phyloP scores from a whole-genome alignment of 2,888 invertebrate species.

The Mylabris sibirica region DNA sequence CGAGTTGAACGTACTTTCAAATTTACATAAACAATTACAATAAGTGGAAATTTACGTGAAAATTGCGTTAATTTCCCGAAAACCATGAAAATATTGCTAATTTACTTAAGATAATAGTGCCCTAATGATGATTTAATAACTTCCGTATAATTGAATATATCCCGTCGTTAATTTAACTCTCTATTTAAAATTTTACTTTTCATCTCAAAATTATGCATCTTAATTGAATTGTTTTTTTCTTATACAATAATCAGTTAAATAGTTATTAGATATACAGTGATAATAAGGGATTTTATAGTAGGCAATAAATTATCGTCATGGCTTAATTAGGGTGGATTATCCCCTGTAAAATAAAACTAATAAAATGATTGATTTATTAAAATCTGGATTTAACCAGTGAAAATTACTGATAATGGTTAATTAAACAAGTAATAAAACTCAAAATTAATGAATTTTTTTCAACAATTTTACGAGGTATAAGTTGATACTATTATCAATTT shows the following conservation, averaged over 20 bases:
- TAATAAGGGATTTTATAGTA: too few species aligned
- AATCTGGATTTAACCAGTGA: not conserved
- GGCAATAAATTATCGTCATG: not conserved
- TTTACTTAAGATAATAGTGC: not conserved
- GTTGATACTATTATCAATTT: too few species aligned
- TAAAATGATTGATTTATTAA: not conserved
- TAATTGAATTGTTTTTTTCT: not conserved
- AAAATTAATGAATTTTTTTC: too few species aligned
- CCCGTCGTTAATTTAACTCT: not conserved
- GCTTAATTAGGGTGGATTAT: not conserved
- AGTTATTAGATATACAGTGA: not conserved
- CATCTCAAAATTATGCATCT: not conserved
- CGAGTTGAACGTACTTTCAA: too few species aligned
- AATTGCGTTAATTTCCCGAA: not conserved
- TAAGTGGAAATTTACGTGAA: not conserved
- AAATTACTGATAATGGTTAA: not conserved
- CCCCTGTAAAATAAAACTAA: not conserved
- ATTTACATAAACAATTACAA: too few species aligned
- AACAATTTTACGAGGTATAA: too few species aligned
- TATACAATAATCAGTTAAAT: not conserved
- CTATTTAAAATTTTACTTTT: not conserved
- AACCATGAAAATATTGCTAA: not conserved
- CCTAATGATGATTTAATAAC: not conserved
- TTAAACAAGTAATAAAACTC: too few species aligned
- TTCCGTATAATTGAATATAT: slow-evolving; percentile 12